These are phyloP conservation scores for Ectropis crepuscularia DNA, from an alignment of 2,888 invertebrate genomes.

Conservation along the genomic window DNA sequence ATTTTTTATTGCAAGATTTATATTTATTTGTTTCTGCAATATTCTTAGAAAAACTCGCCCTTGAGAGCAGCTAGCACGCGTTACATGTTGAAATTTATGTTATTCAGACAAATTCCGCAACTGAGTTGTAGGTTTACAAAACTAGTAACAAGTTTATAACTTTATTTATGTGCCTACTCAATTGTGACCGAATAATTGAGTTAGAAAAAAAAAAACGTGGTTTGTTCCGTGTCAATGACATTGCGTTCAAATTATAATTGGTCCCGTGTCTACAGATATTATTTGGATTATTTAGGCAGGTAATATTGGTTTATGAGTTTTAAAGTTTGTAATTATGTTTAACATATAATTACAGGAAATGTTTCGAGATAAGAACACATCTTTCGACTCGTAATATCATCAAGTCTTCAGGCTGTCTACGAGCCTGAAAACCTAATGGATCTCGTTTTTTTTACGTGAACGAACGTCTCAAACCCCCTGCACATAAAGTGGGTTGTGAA, in stretches of 20 bases:
- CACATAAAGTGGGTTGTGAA: too few species aligned
- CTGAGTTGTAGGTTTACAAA: constrained; percentile 14
- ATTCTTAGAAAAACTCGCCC: constrained; percentile 15
- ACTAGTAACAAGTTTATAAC: constrained; percentile 13
- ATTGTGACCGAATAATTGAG: constrained; percentile 28
- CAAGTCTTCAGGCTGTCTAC: too few species aligned
- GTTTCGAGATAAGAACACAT: too few species aligned
- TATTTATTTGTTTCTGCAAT: background rate
- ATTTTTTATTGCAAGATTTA: constrained; percentile 1
- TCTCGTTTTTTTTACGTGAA: too few species aligned
- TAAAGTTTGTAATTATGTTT: background rate
- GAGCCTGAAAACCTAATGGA: too few species aligned
- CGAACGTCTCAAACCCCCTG: too few species aligned
- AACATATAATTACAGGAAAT: background rate
- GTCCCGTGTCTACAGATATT: background rate
- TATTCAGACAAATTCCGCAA: constrained; percentile 37
- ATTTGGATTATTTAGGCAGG: background rate
- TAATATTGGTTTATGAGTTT: background rate
- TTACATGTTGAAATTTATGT: constrained; percentile 29
- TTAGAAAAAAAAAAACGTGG: constrained; percentile 23
- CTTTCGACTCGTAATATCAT: too few species aligned
- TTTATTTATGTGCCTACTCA: constrained; percentile 24
- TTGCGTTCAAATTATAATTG: constrained; percentile 12
- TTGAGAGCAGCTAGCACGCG: constrained; percentile 32
- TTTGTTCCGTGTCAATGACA: constrained; percentile 38